These are phyloP conservation scores for Lasioglossum malachurum DNA, from an alignment of 2,888 invertebrate species.

Conservation along the genomic window DNA sequence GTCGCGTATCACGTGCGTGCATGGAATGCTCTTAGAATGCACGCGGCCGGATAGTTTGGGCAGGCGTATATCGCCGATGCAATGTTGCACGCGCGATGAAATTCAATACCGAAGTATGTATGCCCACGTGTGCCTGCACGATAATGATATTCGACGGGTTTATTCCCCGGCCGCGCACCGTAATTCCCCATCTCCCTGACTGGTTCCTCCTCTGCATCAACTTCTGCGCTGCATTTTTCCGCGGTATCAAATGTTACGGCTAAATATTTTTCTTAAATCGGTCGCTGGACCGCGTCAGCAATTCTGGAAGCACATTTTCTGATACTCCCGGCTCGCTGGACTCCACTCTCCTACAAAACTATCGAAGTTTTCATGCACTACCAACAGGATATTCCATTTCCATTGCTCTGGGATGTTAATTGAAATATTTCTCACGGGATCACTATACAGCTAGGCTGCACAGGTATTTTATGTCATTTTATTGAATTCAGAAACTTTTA, in stretches of 20 bases:
- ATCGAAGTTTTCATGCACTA: not conserved
- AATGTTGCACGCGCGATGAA: slow-evolving; percentile 73
- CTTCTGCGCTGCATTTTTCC: slow-evolving; percentile 3
- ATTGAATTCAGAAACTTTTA: no score
- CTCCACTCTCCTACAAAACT: not conserved
- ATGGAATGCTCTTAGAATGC: slow-evolving; percentile 52
- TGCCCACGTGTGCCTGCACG: slow-evolving; percentile 57
- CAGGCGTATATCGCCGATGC: slow-evolving; percentile 66
- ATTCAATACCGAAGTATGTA: slow-evolving; percentile 69
- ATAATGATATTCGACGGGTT: slow-evolving; percentile 72
- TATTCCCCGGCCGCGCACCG: slow-evolving; percentile 45
- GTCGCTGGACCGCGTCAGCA: not conserved
- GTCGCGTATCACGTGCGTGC: slow-evolving; percentile 53
- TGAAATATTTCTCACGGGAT: not conserved
- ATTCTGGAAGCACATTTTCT: not conserved
- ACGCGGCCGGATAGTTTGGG: slow-evolving; percentile 36
- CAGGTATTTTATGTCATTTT: not conserved
- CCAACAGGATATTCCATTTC: not conserved
- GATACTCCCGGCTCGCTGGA: not conserved
- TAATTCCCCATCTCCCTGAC: slow-evolving; percentile 30
- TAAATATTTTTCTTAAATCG: slow-evolving; percentile 14
- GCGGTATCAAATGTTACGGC: slow-evolving; percentile 1
- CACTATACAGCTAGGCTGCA: not conserved
- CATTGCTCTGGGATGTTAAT: not conserved
- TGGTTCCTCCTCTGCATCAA: not conserved